Base-by-base conservation (phyloP, 2,797 vertebrate genomes). In the Acrossocheilus fasciatus region DNA sequence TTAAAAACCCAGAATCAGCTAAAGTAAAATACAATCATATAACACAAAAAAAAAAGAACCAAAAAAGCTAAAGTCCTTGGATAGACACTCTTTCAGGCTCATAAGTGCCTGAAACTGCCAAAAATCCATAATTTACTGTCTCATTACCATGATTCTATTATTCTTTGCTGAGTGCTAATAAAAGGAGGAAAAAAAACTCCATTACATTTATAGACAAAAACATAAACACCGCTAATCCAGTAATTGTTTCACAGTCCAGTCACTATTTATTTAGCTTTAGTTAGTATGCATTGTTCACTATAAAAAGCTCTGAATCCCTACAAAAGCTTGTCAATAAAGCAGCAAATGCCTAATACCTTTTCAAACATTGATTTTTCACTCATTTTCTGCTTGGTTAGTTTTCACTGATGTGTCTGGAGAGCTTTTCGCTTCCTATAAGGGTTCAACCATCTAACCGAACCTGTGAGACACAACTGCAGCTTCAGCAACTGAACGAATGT, bases 111-210 rank as follows among this genome's bases (percentile, higher is more conserved):
- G 80, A 47, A 30, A 50, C 79, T 41, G 82, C 20, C 57, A 43
- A 68, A 73, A 74, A 17, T 87, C 26, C 26, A 69, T 39, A 88
- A 85, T 87, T 69, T 72, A 83, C 80, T n/a, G 52, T 78, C 72
- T 76, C 75, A 87, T 89, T 64, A 87, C 68, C 43, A 76, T 4
- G 4, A 77, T 39, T 77, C 11, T 39, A 39, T 23, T 76, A 23
- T 57, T 85, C 11, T 52, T 26, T 87, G n/a, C 39, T 41, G 30
- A 68, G 75, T 83, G 79, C 73, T 78, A 88, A 77, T 23, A 87
- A 83, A 83, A 30, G 4, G 39, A 83, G 88, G 91, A 90, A 93
- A 92, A 92, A 88, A 93, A 91, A 64, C 83, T 81, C 9, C 54
- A 75, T 87, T 76, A 34, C 45, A 30, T 83, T 47, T 66, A 74